Evolutionary conservation across 2,888 invertebrate genomes (phyloP), one percentile per base, ranked within the genome.

Genomic region (Andricus quercusramuli): DNA sequence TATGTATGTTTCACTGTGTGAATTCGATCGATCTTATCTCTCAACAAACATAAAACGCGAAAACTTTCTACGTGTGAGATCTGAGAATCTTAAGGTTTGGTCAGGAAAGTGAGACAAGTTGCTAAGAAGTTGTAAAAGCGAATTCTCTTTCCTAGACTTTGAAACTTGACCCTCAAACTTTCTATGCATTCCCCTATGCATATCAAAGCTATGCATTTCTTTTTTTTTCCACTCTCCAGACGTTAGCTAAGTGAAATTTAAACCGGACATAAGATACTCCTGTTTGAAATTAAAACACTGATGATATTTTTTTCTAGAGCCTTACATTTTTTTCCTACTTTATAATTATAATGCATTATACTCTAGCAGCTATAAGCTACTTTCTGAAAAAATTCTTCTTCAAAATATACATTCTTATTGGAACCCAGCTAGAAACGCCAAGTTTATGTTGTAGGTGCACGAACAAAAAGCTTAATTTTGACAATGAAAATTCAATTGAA

Each of bases 11-110:
- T 51, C 37, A 29, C 13, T 74, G 29, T 37, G 32, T 20, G 56
- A n/a, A 51, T 56, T 32, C 56, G 32, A 74, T 74, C 74, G 74
- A 74, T 74, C n/a, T 74, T 74, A 74, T 74, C 32, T 32, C n/a
- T 32, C n/a, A 56, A 70, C 51, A 74, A 56, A 37, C 47, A 70
- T 47, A 51, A 44, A 44, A 25, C 29, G 70, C 47, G 11, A 56
- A 5, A 70, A 56, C 20, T 70, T 70, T 70, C 56, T n/a, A 56
- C n/a, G 32, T 51, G 74, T 32, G 56, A 37, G 74, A 11, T 15
- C 29, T 32, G 56, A 74, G 56, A 20, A 32, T 32, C 51, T 74
- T 74, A 32, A 56, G 20, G 74, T 56, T 56, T 37, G 70, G 56
- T 51, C 74, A 74, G n/a, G 15, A 74, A 74, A 74, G 56, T 32